A percentile compares a stretch with the other conserved stretches of the same genome.
phyloP scores from a whole-genome alignment of 2,797 vertebrate species.

The Petrocephalus schoutedeni region DNA sequence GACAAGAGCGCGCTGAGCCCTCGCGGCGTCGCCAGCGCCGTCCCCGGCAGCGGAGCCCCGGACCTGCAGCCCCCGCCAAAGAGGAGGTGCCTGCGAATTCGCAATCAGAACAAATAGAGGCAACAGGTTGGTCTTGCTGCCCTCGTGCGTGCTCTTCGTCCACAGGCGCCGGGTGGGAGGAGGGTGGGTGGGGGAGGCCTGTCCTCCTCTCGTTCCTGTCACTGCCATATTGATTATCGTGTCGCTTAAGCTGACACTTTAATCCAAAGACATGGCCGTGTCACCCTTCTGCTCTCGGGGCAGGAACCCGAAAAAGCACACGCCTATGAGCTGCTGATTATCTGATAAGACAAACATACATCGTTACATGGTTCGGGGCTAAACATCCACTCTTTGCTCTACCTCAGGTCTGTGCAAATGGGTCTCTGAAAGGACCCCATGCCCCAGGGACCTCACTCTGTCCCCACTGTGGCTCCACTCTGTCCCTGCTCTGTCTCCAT shows the following conservation, averaged over 20 bases:
- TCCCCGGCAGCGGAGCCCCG: constrained; percentile 78
- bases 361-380: not conserved
- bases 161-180: not conserved
- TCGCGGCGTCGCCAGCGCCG: constrained; percentile 79
- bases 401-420: not conserved
- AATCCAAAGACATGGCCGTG: not conserved
- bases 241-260: not conserved
- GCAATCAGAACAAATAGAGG: constrained; percentile 98
- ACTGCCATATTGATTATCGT: not conserved
- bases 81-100: constrained; percentile 98
- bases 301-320: too few species aligned
- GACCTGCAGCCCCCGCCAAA: constrained; percentile 95
- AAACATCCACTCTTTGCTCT: not conserved
- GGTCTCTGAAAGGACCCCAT: not conserved
- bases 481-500: not conserved
- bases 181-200: too few species aligned
- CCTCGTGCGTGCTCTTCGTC: not conserved
- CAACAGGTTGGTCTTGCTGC: constrained; percentile 72
- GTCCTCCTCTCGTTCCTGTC: too few species aligned
- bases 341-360: not conserved
- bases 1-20: constrained; percentile 86
- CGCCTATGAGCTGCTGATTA: too few species aligned
- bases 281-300: too few species aligned
- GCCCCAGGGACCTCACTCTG: not conserved
- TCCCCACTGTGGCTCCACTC: not conserved